Evolutionary conservation across 1,140 invertebrate species (phyloP).

Genomic region (Daktulosphaira vitifoliae): DNA sequence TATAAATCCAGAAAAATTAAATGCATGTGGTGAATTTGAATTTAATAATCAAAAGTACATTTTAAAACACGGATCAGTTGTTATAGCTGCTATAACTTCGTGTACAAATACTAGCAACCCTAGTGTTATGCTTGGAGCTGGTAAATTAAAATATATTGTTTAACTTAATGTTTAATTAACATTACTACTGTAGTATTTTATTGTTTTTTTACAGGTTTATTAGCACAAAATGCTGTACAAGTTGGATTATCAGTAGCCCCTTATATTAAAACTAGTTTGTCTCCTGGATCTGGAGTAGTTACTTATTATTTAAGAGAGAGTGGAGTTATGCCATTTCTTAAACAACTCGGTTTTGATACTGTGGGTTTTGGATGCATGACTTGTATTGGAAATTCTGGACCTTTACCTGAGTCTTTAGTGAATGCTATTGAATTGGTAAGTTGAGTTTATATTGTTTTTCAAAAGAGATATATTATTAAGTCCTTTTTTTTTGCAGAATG

Average conservation of each 20-base stretch:
- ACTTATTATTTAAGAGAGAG: slow-evolving; percentile 88
- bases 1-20: slow-evolving; percentile 58
- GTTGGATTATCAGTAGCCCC: slow-evolving; percentile 79
- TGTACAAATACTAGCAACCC: slow-evolving; percentile 99
- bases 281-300: slow-evolving; percentile 94
- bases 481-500: slow-evolving; percentile 54
- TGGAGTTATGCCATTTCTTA: slow-evolving; percentile 77
- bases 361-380: slow-evolving; percentile 99
- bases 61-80: slow-evolving; percentile 85
- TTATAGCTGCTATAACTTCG: slow-evolving; percentile 94
- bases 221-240: slow-evolving; percentile 91
- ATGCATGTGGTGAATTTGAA: slow-evolving; percentile 60
- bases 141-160: slow-evolving; percentile 45
- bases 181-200: not conserved
- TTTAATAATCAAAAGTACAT: slow-evolving; percentile 73
- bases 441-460: not conserved
- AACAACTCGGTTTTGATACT: slow-evolving; percentile 84
- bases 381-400: slow-evolving; percentile 96
- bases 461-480: too few species aligned
- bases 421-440: slow-evolving; percentile 87
- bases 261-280: slow-evolving; percentile 93
- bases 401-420: slow-evolving; percentile 79
- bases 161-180: too few species aligned
- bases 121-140: slow-evolving; percentile 91
- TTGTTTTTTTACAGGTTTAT: slow-evolving; percentile 56